Conservation (phyloP, 1,140 invertebrate species). For the Eubasilissa regina region DNA sequence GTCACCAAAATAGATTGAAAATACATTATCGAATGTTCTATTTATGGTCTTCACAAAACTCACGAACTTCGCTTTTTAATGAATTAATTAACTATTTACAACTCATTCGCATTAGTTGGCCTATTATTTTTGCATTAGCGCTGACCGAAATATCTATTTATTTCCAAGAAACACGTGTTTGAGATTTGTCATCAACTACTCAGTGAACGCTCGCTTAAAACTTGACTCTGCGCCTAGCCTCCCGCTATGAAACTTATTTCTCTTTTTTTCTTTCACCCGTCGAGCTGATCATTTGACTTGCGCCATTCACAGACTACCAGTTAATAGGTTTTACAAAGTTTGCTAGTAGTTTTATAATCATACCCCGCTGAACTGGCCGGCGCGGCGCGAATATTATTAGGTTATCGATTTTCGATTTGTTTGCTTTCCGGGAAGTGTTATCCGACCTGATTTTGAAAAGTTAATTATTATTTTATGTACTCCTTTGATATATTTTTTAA, state of each 20-base stretch:
- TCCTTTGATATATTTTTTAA: not conserved
- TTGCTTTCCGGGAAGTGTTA: slow-evolving; percentile 26
- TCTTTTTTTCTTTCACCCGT: slow-evolving; percentile 6
- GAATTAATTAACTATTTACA: not conserved
- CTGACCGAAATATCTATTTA: not conserved
- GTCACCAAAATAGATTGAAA: no score
- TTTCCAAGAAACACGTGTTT: not conserved
- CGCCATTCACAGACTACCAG: slow-evolving; percentile 19
- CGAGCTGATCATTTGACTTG: slow-evolving; percentile 28
- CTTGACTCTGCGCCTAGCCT: not conserved
- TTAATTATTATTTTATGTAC: not conserved
- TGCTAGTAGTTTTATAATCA: slow-evolving; percentile 50
- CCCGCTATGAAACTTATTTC: not conserved
- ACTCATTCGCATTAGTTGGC: not conserved
- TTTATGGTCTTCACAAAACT: not conserved
- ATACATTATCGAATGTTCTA: no score
- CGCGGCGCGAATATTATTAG: slow-evolving; percentile 27
- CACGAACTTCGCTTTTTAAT: slow-evolving; percentile 31
- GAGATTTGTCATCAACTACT: not conserved
- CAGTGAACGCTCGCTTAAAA: not conserved
- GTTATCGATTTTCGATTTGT: slow-evolving; percentile 49
- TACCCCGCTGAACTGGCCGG: slow-evolving; percentile 14
- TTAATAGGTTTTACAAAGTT: slow-evolving; percentile 52
- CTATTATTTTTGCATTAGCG: not conserved
- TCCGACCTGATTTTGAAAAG: not conserved